Percentiles rank a stretch among this genome's conserved stretches.
phyloP scores from a whole-genome alignment of 2,797 vertebrate species.

The Rhyacichthys aspro region DNA sequence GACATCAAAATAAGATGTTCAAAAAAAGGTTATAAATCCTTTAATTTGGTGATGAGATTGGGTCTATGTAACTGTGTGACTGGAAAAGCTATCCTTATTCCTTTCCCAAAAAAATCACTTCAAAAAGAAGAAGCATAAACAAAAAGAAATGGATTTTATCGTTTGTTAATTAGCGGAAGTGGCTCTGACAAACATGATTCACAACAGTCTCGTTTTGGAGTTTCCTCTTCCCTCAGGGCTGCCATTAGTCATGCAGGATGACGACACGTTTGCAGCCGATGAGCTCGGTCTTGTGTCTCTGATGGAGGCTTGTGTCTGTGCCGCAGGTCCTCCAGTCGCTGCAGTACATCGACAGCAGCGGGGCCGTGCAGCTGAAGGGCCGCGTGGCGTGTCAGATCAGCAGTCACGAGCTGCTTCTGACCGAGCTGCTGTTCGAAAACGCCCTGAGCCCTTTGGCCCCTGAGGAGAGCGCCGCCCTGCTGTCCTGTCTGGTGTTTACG shows the following conservation, averaged over 20 bases:
- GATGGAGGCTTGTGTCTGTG: neutral
- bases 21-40: no score
- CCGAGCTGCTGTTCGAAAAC: constrained; percentile 92
- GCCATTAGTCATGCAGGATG: neutral
- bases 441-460: constrained; percentile 87
- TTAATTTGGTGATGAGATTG: no score
- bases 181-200: neutral
- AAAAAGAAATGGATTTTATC: no score
- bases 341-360: constrained; percentile 84
- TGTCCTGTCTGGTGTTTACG: constrained; percentile 89
- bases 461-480: constrained; percentile 91
- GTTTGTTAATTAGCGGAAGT: no score
- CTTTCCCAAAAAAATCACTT: no score
- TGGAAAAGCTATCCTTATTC: no score
- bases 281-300: neutral
- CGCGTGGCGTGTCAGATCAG: constrained; percentile 92
- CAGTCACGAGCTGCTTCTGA: constrained; percentile 91
- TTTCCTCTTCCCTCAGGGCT: neutral
- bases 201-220: neutral
- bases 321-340: constrained; percentile 86
- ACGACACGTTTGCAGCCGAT: constrained; percentile 1
- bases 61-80: no score
- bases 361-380: constrained; percentile 90
- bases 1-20: no score
- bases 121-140: no score